Percentiles rank a stretch among this genome's conserved stretches.
Evolutionary conservation across 2,113 vertebrate species (phyloP).

Genomic region (Cyanoderma ruficeps): DNA sequence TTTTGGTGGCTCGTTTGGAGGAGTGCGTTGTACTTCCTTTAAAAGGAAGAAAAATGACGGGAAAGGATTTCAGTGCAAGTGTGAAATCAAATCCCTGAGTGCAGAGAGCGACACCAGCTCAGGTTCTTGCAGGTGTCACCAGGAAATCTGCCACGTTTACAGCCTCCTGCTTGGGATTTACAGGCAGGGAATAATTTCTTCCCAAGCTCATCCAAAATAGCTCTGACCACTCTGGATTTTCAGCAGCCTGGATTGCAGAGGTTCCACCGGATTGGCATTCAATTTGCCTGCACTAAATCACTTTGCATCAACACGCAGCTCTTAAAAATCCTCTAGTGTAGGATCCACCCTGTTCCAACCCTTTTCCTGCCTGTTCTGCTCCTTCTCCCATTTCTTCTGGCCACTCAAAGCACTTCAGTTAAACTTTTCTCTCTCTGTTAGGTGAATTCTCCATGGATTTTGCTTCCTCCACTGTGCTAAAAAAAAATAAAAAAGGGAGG

Average conservation of each 20-base stretch:
- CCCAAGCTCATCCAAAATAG: background rate
- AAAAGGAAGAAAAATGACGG: background rate
- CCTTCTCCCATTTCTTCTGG: background rate
- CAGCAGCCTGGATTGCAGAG: background rate
- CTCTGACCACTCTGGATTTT: background rate
- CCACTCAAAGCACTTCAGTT: background rate
- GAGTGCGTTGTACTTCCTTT: background rate
- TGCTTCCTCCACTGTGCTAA: background rate
- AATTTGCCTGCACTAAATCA: background rate
- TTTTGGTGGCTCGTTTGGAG: background rate
- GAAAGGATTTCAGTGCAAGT: accelerated
- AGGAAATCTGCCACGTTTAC: background rate
- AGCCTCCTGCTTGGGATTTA: conserved; percentile 12
- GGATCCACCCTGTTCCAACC: background rate
- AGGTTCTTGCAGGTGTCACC: background rate
- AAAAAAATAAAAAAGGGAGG: background rate
- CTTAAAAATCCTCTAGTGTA: accelerated
- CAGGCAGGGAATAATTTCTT: background rate
- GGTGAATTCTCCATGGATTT: background rate
- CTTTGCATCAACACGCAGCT: background rate
- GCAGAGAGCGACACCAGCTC: background rate
- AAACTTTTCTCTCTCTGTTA: background rate
- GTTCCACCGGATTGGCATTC: background rate
- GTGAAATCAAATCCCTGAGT: background rate
- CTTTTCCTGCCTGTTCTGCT: background rate